A percentile compares a stretch with the other conserved stretches of the same genome.
phyloP scores from a whole-genome alignment of 1,140 invertebrate species.

The Hylaeus anthracinus region DNA sequence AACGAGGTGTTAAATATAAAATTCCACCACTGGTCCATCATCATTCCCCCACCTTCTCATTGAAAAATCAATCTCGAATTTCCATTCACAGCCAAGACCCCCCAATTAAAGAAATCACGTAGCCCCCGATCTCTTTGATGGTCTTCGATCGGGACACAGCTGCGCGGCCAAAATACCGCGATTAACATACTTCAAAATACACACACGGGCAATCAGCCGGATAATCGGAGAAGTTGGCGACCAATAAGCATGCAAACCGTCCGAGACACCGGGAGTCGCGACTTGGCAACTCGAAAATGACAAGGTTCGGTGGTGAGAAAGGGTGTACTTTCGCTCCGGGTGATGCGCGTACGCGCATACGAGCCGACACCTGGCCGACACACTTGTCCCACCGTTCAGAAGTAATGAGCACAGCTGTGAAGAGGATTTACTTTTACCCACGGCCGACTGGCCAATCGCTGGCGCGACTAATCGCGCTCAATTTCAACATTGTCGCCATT shows the following conservation, averaged over 20 bases:
- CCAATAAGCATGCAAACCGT: constrained; percentile 2
- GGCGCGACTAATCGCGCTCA: constrained; percentile 12
- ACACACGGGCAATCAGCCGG: not conserved
- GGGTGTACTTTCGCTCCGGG: constrained; percentile 20
- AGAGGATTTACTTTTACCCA: not conserved
- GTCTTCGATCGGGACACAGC: not conserved
- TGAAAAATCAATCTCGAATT: not conserved
- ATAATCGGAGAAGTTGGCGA: not conserved
- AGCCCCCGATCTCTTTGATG: not conserved
- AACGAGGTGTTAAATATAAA: no score
- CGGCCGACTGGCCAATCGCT: not conserved
- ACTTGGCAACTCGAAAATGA: constrained; percentile 43
- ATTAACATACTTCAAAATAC: constrained; percentile 26
- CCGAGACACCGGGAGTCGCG: not conserved
- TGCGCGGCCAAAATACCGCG: not conserved
- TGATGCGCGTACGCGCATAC: not conserved
- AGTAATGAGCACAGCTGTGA: constrained; percentile 14
- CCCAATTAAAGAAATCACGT: not conserved
- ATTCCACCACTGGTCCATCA: no score
- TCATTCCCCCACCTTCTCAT: no score
- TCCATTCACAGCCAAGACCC: not conserved
- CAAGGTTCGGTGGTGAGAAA: constrained; percentile 7
- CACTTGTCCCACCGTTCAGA: not conserved
- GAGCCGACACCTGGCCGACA: constrained; percentile 28
- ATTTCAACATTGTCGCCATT: constrained; percentile 14